These are phyloP conservation scores for Cladopsammia gracilis DNA, from an alignment of 64 coral and sea anemone species.

Conservation along the genomic window DNA sequence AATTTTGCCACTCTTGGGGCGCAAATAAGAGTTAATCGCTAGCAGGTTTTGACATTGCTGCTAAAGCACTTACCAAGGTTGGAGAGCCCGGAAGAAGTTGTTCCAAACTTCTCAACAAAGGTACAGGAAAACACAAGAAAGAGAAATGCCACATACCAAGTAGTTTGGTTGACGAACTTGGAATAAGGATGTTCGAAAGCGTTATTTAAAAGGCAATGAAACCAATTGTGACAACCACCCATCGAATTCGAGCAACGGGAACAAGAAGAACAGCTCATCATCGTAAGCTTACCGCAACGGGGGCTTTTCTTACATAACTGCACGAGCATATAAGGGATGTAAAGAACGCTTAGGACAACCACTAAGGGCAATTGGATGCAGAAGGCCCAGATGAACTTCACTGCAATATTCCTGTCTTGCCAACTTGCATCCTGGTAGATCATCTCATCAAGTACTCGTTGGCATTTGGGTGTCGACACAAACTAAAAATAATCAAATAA, in stretches of 20 bases:
- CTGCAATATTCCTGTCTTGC: neutral
- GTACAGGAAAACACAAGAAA: neutral
- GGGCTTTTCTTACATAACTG: too few relatives aligned
- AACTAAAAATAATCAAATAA: neutral
- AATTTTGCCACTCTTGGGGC: too few relatives aligned
- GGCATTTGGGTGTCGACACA: neutral
- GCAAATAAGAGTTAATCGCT: too few relatives aligned
- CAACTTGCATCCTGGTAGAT: neutral
- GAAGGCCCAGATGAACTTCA: neutral
- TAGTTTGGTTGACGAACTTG: conserved; percentile 45
- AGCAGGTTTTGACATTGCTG: too few relatives aligned
- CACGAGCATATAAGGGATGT: neutral
- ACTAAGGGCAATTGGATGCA: too few relatives aligned
- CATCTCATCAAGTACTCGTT: neutral
- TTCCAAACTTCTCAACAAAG: neutral
- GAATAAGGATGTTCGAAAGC: conserved; percentile 5
- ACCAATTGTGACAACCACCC: too few relatives aligned
- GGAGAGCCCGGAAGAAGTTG: neutral
- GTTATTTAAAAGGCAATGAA: too few relatives aligned
- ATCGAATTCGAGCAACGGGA: too few relatives aligned
- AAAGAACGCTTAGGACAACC: too few relatives aligned
- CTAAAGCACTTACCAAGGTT: neutral
- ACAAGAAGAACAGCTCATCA: too few relatives aligned
- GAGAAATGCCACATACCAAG: conserved; percentile 19
- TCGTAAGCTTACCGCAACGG: too few relatives aligned